Base-by-base conservation (phyloP, 2,888 invertebrate genomes). In the Apocheima hispidaria region DNA sequence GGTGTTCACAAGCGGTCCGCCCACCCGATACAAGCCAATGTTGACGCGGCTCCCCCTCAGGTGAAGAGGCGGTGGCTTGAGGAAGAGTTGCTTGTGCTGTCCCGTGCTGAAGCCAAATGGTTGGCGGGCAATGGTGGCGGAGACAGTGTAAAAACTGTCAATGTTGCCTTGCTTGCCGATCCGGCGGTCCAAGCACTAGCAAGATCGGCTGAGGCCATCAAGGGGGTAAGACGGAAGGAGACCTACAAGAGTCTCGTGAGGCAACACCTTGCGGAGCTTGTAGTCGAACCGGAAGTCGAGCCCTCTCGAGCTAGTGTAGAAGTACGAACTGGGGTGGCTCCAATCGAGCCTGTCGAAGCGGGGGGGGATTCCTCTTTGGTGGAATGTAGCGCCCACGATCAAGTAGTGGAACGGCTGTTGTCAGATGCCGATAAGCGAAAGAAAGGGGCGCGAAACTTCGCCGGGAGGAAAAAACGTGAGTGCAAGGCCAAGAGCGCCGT, bases 81-180 rank as follows among this genome's bases (percentile, higher is more conserved):
- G 30, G 46, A 28, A 30, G 30, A 46, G 30, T 14, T 30, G 1
- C 0, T 14, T 16, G 36, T 14, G 16, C 16, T 36, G 6, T 2
- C 36, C 14, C 36, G 36, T 16, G 36, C 36, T 7, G 36, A 36
- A 20, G 30, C 30, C 16, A 20, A 18, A 14, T 73, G 72, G 72
- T 72, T 74, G 73, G 73, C 72, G 74, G 75, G 94, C 93, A 93
- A 94, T 94, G 93, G n/a, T n/a, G n/a, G n/a, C 94, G 93, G 93
- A 94, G 94, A 94, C 94, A 94, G 3, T 9, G 33, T 1, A 10
- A 94, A 94, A 94, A 94, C 93, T 26, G 26, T 26, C 93, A 36
- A 36, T 93, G 93, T 93, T 86, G 88, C 36, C 5, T 16, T 36
- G 16, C 14, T 36, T 4, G 16, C 36, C 4, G 16, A 36, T 16